Evolutionary conservation across 1,140 invertebrate species (phyloP), one percentile per base, ranked within the genome.

Genomic region (Diabrotica undecimpunctata): DNA sequence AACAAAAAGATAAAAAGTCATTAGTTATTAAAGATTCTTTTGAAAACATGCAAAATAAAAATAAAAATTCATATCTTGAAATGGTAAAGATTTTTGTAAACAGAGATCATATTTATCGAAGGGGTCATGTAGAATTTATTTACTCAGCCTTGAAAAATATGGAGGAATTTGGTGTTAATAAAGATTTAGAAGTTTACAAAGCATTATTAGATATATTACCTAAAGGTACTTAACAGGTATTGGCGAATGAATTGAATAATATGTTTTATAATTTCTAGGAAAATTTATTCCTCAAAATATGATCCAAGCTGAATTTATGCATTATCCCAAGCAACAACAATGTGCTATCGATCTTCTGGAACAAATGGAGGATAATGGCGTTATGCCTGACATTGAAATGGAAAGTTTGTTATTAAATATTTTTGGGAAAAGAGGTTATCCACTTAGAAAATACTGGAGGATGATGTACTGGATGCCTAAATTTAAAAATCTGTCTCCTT

Each of bases 391-490:
- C 79, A 80, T 83, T 55, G 94, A 98, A 79, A 86, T 94, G 78
- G 88, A 95, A 72, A 80, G 85, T 62, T 89, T 96, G 72, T 77
- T 99, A 0, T 67, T 90, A 7, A 91, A 90, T 74, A 87, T 89
- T 51, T 99, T 98, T 83, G 96, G 96, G 0, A 81, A 83, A 62
- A 81, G 88, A 72, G 88, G 88, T 9, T 85, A 88, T 75, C 91
- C 93, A 0, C 77, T 94, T 10, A 81, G 92, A 65, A 97, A 96
- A 77, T 92, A 87, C 75, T 90, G 88, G 83, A 83, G 95, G 54
- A 96, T 98, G 91, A 88, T 94, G 83, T 99, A 99, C 76, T 99
- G 97, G 97, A 91, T 97, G 89, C 95, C 96, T 5, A 99, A 99
- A 79, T 95, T 99, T 74, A 93, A 89, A 75, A 89, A 98, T 78